Conservation (phyloP, 2,113 vertebrate species). For the Pachycephala philippinensis region DNA sequence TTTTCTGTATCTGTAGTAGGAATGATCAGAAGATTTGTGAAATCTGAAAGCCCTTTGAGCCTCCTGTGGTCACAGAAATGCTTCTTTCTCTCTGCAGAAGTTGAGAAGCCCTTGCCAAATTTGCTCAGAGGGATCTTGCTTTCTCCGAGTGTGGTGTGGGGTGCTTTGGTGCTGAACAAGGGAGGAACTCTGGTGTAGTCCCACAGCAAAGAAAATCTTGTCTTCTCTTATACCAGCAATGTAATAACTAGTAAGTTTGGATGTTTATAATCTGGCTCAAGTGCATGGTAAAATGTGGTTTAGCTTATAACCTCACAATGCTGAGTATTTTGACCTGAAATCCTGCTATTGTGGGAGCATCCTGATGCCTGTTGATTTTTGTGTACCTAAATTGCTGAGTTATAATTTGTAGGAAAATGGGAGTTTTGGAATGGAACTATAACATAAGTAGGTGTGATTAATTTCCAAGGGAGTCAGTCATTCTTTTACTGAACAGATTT, state of each 20-base stretch:
- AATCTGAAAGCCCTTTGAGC: background rate
- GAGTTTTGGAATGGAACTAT: background rate
- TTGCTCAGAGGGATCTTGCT: background rate
- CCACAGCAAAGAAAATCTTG: background rate
- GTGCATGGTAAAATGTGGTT: background rate
- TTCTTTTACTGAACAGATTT: background rate
- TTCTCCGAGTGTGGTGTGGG: rapidly evolving
- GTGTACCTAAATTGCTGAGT: background rate
- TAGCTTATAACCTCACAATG: background rate
- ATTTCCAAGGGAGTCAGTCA: background rate
- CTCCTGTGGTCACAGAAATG: background rate
- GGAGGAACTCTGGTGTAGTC: rapidly evolving
- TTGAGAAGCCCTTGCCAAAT: background rate
- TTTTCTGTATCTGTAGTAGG: background rate
- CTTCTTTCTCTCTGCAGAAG: background rate
- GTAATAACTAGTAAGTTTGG: background rate
- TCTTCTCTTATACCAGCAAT: rapidly evolving
- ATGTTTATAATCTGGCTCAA: background rate
- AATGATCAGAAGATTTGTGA: background rate
- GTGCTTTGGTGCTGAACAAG: background rate
- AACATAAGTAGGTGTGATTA: background rate
- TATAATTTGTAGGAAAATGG: background rate
- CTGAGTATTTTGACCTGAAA: background rate
- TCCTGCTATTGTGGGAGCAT: background rate
- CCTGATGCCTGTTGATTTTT: background rate